Evolutionary conservation across 2,113 vertebrate genomes (phyloP), one percentile per base, ranked within the genome.

Genomic region (Oxyruncus cristatus): DNA sequence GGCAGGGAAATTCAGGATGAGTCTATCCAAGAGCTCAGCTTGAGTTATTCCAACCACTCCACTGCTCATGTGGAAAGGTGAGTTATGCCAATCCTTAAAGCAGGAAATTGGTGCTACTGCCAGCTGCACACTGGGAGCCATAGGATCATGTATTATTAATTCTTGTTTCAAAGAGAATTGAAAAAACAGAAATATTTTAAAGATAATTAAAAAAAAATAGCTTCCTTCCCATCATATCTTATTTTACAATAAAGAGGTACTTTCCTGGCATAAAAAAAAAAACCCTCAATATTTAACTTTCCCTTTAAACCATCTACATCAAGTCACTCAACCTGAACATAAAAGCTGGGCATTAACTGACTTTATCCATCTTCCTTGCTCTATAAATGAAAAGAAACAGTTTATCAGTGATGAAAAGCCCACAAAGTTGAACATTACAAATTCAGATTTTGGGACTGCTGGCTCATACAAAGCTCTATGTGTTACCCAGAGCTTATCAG

Each of bases 291-390:
- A 2, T 74, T 96, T 75, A 89, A 76, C 24, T 26, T 77, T 93
- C 91, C 68, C 84, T 92, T 85, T 72, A 94, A 94, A 71, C 28
- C 27, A 27, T 14, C 84, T 63, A 71, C 91, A 91, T 66, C 78
- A 87, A 67, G 56, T 76, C 71, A 58, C 50, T 70, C 62, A 62
- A 71, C 17, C 61, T 42, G 26, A 56, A 77, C 41, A 87, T 70
- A 61, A 42, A 92, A 95, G 59, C 12, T 85, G 80, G 63, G 68
- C 73, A 71, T 91, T 87, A 95, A 94, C 53, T 55, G 67, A 68
- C 66, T 91, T 86, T 28, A 83, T 62, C 76, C 71, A 87, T 68
- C 79, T 81, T 58, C 55, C n/a, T 63, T 67, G 90, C 85, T 85
- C 55, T 68, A 41, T 58, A 89, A 68, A 68, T 44, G 39, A 80